Base-by-base conservation (phyloP, 1,140 invertebrate genomes). In the Daktulosphaira vitifoliae region DNA sequence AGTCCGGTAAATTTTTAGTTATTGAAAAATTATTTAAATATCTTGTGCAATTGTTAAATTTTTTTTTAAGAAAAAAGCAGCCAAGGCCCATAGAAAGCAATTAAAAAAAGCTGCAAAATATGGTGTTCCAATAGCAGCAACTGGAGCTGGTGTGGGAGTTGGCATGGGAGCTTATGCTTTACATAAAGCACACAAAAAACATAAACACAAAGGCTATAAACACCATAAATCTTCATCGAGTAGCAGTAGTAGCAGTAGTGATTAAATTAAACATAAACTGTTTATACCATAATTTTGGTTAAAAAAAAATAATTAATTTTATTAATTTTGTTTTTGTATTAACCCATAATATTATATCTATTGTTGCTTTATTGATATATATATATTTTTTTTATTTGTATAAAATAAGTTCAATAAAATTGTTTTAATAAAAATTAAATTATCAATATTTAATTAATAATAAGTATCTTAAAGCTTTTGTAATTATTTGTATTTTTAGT, bases 51-150 rank as follows among this genome's bases (percentile, higher is more conserved):
- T 33, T 18, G 49, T 50, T 67, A 16, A 44, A 23, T 20, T 50
- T 50, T 52, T 37, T 68, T 68, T 66, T 5, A 62, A 72, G 70
- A 71, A 69, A 53, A 72, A 71, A 44, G 67, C 66, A 7, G 46
- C 53, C 5, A 73, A 73, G 68, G 44, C 59, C 37, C 68, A 71
- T 16, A 73, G 70, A 53, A 74, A 74, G 65, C 62, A 69, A 18
- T 64, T 65, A 3, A 70, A 70, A 51, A 70, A 69, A 33, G 69
- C 69, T 4, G 48, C 69, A 37, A 70, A 70, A 52, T 70, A 70
- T 66, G 69, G 69, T 20, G 26, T 70, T 42, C 69, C 69, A 18
- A n/a, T 70, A 18, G 69, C 69, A 11, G 68, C 67, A 39, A 56
- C 67, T n/a, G 69, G 69, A 23, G 68, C 37, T 9, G 67, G 65